Evolutionary conservation across 2,797 vertebrate genomes (phyloP).

Genomic region (Pogoniulus pusillus): DNA sequence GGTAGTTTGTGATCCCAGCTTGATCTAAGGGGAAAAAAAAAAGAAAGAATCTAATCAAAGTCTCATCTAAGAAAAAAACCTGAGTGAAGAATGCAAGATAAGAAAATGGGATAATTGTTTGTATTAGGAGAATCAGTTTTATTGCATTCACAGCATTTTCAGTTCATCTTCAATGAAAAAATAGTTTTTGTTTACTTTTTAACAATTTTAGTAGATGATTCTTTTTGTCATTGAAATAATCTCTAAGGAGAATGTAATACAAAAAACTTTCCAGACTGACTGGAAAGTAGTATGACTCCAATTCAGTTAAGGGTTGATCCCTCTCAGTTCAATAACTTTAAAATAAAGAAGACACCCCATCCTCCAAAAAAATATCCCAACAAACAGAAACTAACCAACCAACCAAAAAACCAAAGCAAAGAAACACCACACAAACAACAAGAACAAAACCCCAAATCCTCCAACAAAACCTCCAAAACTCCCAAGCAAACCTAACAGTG

Average conservation of each 20-base stretch:
- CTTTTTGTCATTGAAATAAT: background rate
- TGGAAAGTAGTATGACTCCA: background rate
- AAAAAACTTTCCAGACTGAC: background rate
- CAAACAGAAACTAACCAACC: no score
- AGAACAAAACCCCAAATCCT: no score
- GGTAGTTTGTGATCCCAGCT: background rate
- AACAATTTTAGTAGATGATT: background rate
- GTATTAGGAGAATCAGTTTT: background rate
- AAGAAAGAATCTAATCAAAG: no score
- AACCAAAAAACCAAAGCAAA: no score
- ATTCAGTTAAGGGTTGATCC: background rate
- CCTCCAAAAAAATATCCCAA: background rate
- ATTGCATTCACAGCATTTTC: background rate
- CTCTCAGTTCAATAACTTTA: background rate
- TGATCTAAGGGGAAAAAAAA: no score
- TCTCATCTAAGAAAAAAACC: background rate
- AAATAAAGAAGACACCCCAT: background rate
- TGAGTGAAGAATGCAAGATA: background rate
- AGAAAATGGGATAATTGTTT: background rate
- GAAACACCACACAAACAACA: background rate
- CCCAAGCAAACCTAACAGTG: background rate
- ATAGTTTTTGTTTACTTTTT: background rate
- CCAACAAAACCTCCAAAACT: background rate
- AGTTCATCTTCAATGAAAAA: background rate
- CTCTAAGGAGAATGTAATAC: background rate